Percentiles rank a stretch among this genome's conserved stretches.
Evolutionary conservation across 2,888 invertebrate genomes (phyloP).

Genomic region (Chaetogeoica ovagalla): DNA sequence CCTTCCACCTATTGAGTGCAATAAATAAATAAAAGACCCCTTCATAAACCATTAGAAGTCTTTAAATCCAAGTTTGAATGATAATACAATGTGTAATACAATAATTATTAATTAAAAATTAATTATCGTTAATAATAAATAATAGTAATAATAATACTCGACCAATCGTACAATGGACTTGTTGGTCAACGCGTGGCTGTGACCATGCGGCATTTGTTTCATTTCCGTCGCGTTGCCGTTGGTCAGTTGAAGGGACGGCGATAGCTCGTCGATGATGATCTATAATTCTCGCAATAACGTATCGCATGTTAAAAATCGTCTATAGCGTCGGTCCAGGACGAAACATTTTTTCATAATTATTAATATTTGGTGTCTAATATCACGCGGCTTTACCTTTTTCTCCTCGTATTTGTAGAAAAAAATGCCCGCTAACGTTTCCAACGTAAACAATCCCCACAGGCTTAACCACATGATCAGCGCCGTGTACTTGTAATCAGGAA

Average conservation of each 20-base stretch:
- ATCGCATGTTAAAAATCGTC: background rate
- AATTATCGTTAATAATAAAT: no score
- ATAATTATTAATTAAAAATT: no score
- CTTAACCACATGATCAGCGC: constrained; percentile 44
- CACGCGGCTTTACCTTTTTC: constrained; percentile 13
- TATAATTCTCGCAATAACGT: constrained; percentile 18
- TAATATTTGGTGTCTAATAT: no score
- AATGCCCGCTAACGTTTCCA: constrained; percentile 28
- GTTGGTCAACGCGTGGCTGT: constrained; percentile 11
- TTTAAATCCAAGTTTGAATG: no score
- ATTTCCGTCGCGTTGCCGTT: constrained; percentile 23
- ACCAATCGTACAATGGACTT: constrained; percentile 19
- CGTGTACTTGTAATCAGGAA: constrained; percentile 18
- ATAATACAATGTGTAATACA: no score
- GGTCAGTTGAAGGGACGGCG: constrained; percentile 16
- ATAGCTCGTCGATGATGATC: constrained; percentile 21
- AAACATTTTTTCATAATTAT: background rate
- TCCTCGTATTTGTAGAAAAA: constrained; percentile 29
- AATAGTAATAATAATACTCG: no score
- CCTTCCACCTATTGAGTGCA: no score
- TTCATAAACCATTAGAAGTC: no score
- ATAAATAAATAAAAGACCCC: no score
- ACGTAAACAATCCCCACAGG: constrained; percentile 31
- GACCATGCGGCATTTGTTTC: constrained; percentile 33
- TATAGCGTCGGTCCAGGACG: background rate